Evolutionary conservation across 2,888 invertebrate species (phyloP), one percentile per base, ranked within the genome.

Genomic region (Muschampia plurimacula): DNA sequence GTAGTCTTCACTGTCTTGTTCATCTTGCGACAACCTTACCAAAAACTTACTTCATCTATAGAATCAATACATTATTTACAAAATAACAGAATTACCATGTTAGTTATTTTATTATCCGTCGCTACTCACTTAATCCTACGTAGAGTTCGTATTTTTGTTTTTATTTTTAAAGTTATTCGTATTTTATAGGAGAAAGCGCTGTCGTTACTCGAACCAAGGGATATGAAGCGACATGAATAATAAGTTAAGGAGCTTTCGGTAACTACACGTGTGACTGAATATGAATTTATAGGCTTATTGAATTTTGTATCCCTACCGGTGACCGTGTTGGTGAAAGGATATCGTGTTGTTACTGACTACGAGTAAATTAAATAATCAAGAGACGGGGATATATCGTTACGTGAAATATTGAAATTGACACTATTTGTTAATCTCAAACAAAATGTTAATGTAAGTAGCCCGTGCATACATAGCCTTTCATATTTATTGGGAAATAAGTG

Each of bases 101-200:
- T n/a, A 57, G 28, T 28, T 28, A 59, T 59, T 59, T 32, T 12
- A 59, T 66, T 62, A 15, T 36, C 62, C 39, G 59, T 32, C 8
- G 62, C 39, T 62, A 62, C 39, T n/a, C 15, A 59, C 9, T 28
- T 59, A 5, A 28, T 32, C n/a, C 7, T 39, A 4, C 9, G 59
- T 13, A 15, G 36, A n/a, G 55, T 15, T 32, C 39, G 39, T 39
- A 55, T 66, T 57, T 52, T 57, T 36, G n/a, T 36, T 65, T 65
- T 74, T 72, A 60, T 60, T 71, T 74, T 70, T 75, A 67, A 72
- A 68, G 74, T 77, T 74, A 76, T 77, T 74, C 66, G 73, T 76
- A 77, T 78, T 77, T 78, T 22, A 79, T 78, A 71, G 74, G 78
- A 72, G 78, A 78, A 77, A 79, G 77, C 75, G 67, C 64, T 72